Percentiles rank a stretch among this genome's conserved stretches.
Evolutionary conservation across 2,113 vertebrate species (phyloP).

Genomic region (Phocoena sinus): DNA sequence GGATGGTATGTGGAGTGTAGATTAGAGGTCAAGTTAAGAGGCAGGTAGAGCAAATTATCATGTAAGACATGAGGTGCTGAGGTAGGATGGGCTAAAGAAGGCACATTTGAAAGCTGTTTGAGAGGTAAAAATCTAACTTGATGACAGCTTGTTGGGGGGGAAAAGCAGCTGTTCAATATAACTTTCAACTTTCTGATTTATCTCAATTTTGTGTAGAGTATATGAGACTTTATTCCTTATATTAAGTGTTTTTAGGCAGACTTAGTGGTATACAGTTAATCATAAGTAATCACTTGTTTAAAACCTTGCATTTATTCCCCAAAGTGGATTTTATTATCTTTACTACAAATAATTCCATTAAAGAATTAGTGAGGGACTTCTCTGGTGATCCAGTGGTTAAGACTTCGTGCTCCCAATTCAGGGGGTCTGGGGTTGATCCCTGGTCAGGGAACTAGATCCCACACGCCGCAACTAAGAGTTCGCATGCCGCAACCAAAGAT

Average conservation of each 20-base stretch:
- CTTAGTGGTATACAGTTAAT: neutral
- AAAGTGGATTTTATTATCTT: neutral
- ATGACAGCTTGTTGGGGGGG: neutral
- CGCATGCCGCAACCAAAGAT: too few relatives aligned
- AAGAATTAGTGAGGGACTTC: neutral
- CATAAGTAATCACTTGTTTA: neutral
- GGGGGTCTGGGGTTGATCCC: neutral
- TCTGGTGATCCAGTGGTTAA: neutral
- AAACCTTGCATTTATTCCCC: neutral
- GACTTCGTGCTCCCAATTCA: neutral
- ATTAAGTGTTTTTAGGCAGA: neutral
- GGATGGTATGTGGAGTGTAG: neutral
- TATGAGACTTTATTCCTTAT: neutral
- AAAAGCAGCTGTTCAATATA: neutral
- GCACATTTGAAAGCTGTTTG: neutral
- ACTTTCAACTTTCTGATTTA: neutral
- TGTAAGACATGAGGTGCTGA: neutral
- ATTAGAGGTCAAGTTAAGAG: neutral
- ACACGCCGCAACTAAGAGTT: too few relatives aligned
- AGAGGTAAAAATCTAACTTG: neutral
- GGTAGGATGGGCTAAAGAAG: neutral
- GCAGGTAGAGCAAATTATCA: neutral
- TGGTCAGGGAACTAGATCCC: neutral
- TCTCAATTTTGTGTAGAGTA: neutral
- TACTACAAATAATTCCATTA: neutral